Evolutionary conservation across 2,888 invertebrate species (phyloP).

Genomic region (Anarsia innoxiella): DNA sequence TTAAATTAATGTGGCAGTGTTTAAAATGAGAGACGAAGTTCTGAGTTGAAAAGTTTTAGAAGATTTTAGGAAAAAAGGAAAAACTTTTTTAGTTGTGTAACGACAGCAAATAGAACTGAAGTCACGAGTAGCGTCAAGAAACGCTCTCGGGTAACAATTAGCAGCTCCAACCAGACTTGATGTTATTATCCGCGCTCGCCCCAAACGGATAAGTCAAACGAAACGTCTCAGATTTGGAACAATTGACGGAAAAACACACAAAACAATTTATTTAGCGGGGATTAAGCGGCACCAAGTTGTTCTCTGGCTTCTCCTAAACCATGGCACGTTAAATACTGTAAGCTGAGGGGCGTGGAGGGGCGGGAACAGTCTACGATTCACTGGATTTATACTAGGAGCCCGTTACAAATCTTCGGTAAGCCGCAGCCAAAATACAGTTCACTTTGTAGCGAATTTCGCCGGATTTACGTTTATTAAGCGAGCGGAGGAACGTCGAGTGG

Average conservation of each 20-base stretch:
- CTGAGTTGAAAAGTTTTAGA: too few species aligned
- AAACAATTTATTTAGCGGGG: constrained; percentile 18
- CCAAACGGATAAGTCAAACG: constrained; percentile 9
- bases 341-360: constrained; percentile 24
- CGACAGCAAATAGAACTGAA: too few species aligned
- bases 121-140: too few species aligned
- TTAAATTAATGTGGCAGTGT: too few species aligned
- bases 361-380: constrained; percentile 27
- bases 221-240: constrained; percentile 9
- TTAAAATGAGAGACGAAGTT: too few species aligned
- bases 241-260: constrained; percentile 13
- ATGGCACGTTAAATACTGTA: constrained; percentile 25
- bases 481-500: constrained; percentile 28
- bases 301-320: constrained; percentile 20
- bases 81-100: too few species aligned
- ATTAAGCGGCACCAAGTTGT: constrained; percentile 20
- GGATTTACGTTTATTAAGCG: constrained; percentile 59
- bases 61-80: too few species aligned
- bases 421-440: constrained; percentile 53
- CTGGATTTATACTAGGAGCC: constrained; percentile 37
- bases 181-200: too few species aligned
- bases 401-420: constrained; percentile 62
- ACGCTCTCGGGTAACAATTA: too few species aligned
- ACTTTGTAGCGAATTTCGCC: constrained; percentile 37
- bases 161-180: too few species aligned